Conservation (phyloP, 2,888 invertebrate genomes). For the Sesia bembeciformis region DNA sequence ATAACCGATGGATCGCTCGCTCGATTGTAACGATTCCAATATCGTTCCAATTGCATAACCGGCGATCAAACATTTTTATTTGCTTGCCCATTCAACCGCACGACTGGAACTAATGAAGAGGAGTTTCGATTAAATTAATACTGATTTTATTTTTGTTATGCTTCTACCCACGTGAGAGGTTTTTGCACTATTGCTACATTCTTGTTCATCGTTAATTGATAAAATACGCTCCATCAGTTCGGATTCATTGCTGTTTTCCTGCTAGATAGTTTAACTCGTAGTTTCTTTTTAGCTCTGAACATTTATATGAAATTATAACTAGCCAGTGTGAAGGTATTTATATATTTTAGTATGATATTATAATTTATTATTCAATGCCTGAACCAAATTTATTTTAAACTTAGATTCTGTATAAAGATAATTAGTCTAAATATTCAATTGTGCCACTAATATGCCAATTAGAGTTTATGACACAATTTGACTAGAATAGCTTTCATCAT, state of each 20-base stretch:
- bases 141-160: slow-evolving; percentile 51
- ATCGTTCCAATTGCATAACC: slow-evolving; percentile 53
- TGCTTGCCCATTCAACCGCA: slow-evolving; percentile 64
- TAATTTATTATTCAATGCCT: no score
- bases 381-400: no score
- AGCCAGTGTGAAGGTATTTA: no score
- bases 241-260: slow-evolving; percentile 19
- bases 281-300: no score
- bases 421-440: no score
- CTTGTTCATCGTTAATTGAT: slow-evolving; percentile 42
- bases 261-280: no score
- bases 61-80: slow-evolving; percentile 69
- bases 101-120: slow-evolving; percentile 68
- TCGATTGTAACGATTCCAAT: slow-evolving; percentile 56
- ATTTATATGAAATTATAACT: no score
- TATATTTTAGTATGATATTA: no score
- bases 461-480: no score
- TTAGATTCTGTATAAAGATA: no score
- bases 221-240: slow-evolving; percentile 45
- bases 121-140: slow-evolving; percentile 67
- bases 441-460: no score
- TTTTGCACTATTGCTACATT: slow-evolving; percentile 29
- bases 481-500: no score
- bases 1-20: slow-evolving; percentile 29
- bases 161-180: slow-evolving; percentile 33